Percentiles rank a stretch among this genome's conserved stretches.
Conservation (phyloP, 2,888 invertebrate species). For the Mythimna pallens region DNA sequence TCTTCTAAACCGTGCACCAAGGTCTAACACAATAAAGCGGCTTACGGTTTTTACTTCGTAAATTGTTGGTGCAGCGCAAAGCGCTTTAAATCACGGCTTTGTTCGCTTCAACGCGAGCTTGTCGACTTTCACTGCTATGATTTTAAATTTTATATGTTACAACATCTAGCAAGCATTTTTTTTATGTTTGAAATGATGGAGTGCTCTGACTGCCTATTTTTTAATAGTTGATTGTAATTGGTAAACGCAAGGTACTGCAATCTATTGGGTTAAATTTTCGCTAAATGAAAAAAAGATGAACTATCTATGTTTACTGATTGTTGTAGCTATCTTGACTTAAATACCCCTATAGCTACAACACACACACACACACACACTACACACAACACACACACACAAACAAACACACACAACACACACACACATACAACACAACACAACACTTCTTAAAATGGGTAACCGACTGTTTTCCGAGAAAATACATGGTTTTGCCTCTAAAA, state of each 20-base stretch:
- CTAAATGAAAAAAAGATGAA: too few species aligned
- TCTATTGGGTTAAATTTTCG: too few species aligned
- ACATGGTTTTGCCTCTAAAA: background rate
- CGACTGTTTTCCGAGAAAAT: background rate
- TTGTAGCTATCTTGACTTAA: too few species aligned
- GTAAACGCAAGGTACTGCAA: too few species aligned
- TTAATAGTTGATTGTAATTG: too few species aligned
- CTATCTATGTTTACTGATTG: too few species aligned
- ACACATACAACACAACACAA: too few species aligned
- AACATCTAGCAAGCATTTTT: background rate
- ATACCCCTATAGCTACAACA: too few species aligned
- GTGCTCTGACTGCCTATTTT: background rate
- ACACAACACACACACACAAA: too few species aligned
- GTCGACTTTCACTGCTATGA: slow-evolving; percentile 23
- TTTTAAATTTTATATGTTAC: slow-evolving; percentile 26
- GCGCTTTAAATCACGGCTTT: slow-evolving; percentile 45
- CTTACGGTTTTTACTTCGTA: slow-evolving; percentile 34
- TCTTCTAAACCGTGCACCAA: slow-evolving; percentile 1
- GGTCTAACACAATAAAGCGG: slow-evolving; percentile 29
- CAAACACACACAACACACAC: too few species aligned
- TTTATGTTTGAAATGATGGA: background rate
- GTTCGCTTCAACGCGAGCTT: slow-evolving; percentile 16
- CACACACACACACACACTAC: too few species aligned
- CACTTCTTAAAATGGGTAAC: background rate
- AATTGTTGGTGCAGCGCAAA: slow-evolving; percentile 36